Base-by-base conservation (phyloP, 2,113 vertebrate species). In the Tyto alba region DNA sequence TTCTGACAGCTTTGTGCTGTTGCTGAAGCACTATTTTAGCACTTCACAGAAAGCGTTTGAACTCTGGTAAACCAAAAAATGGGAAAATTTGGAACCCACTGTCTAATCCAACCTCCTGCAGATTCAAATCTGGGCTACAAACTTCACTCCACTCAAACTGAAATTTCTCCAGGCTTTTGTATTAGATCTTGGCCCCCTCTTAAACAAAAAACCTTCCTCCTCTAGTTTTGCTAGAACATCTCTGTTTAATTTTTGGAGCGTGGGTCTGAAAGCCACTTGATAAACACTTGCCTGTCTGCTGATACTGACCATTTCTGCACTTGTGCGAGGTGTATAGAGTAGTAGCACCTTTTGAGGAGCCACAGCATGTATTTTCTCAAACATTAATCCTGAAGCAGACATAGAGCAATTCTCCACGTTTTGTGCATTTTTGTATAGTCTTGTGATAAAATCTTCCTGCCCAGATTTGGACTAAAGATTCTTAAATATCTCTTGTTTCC, bases 401-500 rank as follows among this genome's bases (percentile, higher is more conserved):
- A 29, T 13, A 34, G 6, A 79, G 10, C 11, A 47, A 11, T 88
- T 88, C 75, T 45, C 38, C 12, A 19, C 4, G 0, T 69, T 76
- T 77, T 25, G 8, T 90, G 23, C 15, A 3, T 41, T 89, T 92
- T 88, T 79, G 3, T 29, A 18, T n/a, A 60, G 66, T 36, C n/a
- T 78, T 72, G 15, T 74, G 72, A 89, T 19, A 45, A 88, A 92
- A 87, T 68, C 27, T 78, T 34, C 32, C 47, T 45, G 43, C 22
- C 11, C 20, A 13, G 32, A 41, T 76, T 89, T 72, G 86, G 43
- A 23, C 53, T 89, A 68, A 91, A 83, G 21, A 6, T 78, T 93
- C 79, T 90, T 89, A 64, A 92, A 88, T 92, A 83, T 38, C 26
- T 88, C 68, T 85, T 83, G n/a, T 95, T 95, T 96, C 90, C 6